Percentiles rank a stretch among this genome's conserved stretches.
Conservation (phyloP, 2,113 vertebrate genomes). For the Bubo blakistoni region DNA sequence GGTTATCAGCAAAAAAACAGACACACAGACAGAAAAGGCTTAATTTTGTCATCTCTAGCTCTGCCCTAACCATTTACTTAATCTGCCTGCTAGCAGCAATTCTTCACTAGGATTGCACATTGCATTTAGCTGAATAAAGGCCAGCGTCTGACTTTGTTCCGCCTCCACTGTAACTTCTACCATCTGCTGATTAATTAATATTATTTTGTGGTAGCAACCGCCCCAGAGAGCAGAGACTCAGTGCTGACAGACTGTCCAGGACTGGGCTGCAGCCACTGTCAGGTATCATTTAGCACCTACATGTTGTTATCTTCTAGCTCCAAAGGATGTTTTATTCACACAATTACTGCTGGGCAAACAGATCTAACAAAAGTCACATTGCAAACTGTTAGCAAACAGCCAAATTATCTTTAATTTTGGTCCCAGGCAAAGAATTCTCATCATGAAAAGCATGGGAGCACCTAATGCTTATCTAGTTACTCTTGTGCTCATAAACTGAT, state of each 20-base stretch:
- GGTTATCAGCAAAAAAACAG: not conserved
- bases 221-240: rapidly evolving
- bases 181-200: not conserved
- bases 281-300: not conserved
- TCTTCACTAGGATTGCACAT: not conserved
- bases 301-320: not conserved
- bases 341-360: not conserved
- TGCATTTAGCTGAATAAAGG: not conserved
- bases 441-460: not conserved
- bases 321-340: not conserved
- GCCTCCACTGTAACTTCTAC: not conserved
- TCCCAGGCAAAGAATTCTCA: not conserved
- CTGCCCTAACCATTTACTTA: not conserved
- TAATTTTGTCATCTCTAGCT: not conserved
- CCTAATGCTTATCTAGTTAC: not conserved
- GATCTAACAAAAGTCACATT: not conserved
- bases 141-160: not conserved
- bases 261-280: not conserved
- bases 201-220: not conserved
- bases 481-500: not conserved
- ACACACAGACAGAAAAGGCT: not conserved
- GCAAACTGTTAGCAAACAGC: not conserved
- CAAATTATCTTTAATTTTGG: not conserved
- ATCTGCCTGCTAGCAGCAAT: not conserved
- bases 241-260: not conserved